Percentiles rank a stretch among this genome's conserved stretches.
phyloP scores from a whole-genome alignment of 2,113 vertebrate genomes.

The Rafetus swinhoei region DNA sequence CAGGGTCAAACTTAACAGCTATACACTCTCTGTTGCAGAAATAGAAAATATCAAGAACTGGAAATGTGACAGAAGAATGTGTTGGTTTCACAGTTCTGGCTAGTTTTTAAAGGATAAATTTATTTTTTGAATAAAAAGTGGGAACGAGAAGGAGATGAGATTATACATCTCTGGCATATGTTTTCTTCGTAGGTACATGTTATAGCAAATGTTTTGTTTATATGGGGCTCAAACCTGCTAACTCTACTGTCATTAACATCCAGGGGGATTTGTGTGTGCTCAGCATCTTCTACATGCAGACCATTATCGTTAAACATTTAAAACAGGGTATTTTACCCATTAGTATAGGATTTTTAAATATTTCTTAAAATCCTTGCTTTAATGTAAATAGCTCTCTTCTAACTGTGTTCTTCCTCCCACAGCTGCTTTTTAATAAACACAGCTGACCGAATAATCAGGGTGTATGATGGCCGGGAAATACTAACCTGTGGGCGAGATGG shows the following conservation, averaged over 20 bases:
- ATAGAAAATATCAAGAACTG: background rate
- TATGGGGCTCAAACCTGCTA: background rate
- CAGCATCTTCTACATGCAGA: background rate
- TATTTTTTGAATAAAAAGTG: background rate
- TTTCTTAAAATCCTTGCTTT: no score
- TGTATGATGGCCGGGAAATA: conserved; percentile 96
- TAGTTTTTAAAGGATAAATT: background rate
- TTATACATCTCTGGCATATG: background rate
- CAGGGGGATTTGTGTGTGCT: background rate
- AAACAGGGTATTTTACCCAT: background rate
- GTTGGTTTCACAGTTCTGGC: background rate
- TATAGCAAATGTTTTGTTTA: background rate
- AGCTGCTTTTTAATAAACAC: conserved; percentile 99
- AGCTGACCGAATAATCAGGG: conserved; percentile 95
- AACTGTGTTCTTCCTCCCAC: background rate
- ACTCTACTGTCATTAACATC: background rate
- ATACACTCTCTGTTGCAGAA: background rate
- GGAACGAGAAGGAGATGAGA: background rate
- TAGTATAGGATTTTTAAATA: background rate
- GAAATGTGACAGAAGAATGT: background rate
- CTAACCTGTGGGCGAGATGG: conserved; percentile 96
- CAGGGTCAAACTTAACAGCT: background rate
- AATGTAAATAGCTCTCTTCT: accelerated
- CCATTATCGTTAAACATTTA: background rate
- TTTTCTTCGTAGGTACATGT: background rate